Evolutionary conservation across 2,113 vertebrate species (phyloP), one percentile per base, ranked within the genome.

Genomic region (Oreocharis arfaki): DNA sequence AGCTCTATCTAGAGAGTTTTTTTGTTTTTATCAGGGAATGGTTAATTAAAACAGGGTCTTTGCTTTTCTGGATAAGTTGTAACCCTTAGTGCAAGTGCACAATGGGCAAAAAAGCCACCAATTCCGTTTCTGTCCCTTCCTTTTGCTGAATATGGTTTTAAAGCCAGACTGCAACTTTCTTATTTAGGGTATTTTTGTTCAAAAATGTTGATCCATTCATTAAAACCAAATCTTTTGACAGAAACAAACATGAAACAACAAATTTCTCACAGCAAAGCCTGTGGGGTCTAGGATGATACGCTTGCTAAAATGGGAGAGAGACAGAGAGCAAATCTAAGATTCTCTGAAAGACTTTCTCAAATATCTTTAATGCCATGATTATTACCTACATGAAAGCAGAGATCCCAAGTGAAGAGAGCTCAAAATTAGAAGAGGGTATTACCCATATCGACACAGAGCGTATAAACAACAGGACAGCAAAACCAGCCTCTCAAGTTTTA

Each of bases 371-470:
- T 65, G 17, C 7, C 1, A 3, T 42, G 44, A 30, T 60, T 80
- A 64, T 39, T 65, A 80, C 18, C 7, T 41, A 28, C 44, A 61
- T 33, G 32, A 89, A 95, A 91, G 42, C 13, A 87, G 50, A 91
- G 24, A 68, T 42, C 10, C 7, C 70, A 83, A 46, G 27, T 9
- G 27, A 91, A 77, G 30, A 64, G 11, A 86, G 14, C 33, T 21
- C 3, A 2, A 74, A 84, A 84, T 46, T 41, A 74, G 55, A 80
- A 87, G 19, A 61, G 23, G 13, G 16, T 73, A 53, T 65, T 75
- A 75, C 11, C 52, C 27, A 2, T 47, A 50, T 9, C 1, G 0
- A 93, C 69, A 81, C 2, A 71, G 16, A 46, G 9, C 16, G 1
- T 13, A 52, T 26, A 63, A 68, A 71, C 46, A 74, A 64, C 1